Evolutionary conservation across 2,888 invertebrate species (phyloP).

Genomic region (Xylota segnis): DNA sequence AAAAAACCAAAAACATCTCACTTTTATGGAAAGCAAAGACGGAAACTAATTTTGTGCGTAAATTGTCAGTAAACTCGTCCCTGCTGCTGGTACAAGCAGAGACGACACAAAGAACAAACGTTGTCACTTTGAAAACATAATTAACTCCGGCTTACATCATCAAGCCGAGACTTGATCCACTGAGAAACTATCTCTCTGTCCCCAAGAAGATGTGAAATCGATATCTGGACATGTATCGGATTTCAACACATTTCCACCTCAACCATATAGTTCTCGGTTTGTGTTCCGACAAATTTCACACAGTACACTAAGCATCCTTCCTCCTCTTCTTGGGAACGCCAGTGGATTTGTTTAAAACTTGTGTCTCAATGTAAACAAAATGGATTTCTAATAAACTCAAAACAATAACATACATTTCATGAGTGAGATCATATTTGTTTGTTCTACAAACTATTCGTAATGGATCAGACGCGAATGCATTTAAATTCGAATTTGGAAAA

Average conservation of each 20-base stretch:
- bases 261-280: slow-evolving; percentile 59
- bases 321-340: slow-evolving; percentile 8
- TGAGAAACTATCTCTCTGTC: slow-evolving; percentile 67
- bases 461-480: not conserved
- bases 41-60: slow-evolving; percentile 64
- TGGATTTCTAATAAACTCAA: slow-evolving; percentile 15
- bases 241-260: slow-evolving; percentile 66
- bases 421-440: slow-evolving; percentile 23
- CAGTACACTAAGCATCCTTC: slow-evolving; percentile 46
- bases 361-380: slow-evolving; percentile 19
- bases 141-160: slow-evolving; percentile 58
- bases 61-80: slow-evolving; percentile 56
- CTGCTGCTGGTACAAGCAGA: slow-evolving; percentile 1
- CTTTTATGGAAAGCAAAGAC: slow-evolving; percentile 7
- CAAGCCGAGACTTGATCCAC: slow-evolving; percentile 69
- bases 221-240: slow-evolving; percentile 46
- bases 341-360: slow-evolving; percentile 26
- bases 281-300: slow-evolving; percentile 26
- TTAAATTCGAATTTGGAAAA: not conserved
- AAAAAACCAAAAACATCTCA: not conserved
- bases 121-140: slow-evolving; percentile 59
- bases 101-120: not conserved
- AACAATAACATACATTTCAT: slow-evolving; percentile 33
- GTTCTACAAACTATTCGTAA: slow-evolving; percentile 30
- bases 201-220: slow-evolving; percentile 65